These are phyloP conservation scores for Trachymyrmex cornetzi DNA, from an alignment of 1,140 invertebrate genomes.

Conservation along the genomic window DNA sequence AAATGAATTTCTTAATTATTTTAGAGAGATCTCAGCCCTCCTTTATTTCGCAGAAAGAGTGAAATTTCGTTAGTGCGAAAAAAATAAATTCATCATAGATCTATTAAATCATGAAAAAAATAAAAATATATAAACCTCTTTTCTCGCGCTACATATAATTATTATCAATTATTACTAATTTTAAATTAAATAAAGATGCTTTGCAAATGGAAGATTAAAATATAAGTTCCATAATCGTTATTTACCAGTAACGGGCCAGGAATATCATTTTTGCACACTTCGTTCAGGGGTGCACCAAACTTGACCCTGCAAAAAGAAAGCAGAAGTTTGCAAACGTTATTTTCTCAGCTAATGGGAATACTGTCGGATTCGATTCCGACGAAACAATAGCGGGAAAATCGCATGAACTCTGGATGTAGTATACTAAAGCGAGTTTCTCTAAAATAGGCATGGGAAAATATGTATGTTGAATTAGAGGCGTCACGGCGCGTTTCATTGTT, in stretches of 20 bases:
- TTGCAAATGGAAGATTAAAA: background rate
- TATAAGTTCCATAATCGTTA: background rate
- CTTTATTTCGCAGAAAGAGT: too few species aligned
- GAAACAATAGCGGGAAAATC: background rate
- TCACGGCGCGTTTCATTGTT: background rate
- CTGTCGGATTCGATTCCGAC: background rate
- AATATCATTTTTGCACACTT: constrained; percentile 97
- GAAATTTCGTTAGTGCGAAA: too few species aligned
- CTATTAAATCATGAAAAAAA: too few species aligned
- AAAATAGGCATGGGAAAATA: background rate
- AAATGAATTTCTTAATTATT: too few species aligned
- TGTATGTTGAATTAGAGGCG: background rate
- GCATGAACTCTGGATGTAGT: background rate
- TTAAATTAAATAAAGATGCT: too few species aligned
- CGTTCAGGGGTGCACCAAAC: constrained; percentile 95
- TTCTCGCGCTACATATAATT: too few species aligned
- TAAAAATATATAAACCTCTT: too few species aligned
- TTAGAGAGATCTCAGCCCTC: too few species aligned
- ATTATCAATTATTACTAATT: too few species aligned
- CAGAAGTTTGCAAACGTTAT: constrained; percentile 49
- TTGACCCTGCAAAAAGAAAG: constrained; percentile 91
- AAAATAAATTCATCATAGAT: too few species aligned
- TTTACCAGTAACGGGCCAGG: constrained; percentile 95
- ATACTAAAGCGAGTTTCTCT: background rate
- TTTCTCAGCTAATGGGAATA: background rate